Base-by-base conservation (phyloP, 2,797 vertebrate species). In the Pangasius krempfi region DNA sequence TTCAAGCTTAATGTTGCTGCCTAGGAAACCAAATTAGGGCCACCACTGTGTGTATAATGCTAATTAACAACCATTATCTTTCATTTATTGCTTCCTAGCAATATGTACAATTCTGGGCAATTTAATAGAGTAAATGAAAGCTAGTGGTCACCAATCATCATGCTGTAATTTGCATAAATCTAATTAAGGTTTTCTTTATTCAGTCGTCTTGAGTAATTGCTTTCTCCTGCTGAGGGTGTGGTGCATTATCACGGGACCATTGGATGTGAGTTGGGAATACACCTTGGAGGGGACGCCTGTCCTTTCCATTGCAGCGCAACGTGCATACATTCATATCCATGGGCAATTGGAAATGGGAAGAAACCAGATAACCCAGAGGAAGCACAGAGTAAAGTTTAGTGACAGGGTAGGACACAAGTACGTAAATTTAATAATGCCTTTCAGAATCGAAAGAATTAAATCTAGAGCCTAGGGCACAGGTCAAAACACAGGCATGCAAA, bases 1-100 rank as follows among this genome's bases (percentile, higher is more conserved):
- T 85, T 85, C n/a, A 12, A 70, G 47, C 47, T 85, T 54, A 85
- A 84, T 14, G 64, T 47, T 70, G 18, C 83, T 84, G 40, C 64
- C 44, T 68, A 33, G 66, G 47, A 72, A 72, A 37, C 64, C 64
- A 70, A 72, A 54, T 54, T 70, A 27, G 50, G 73, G 47, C 60
- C 73, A 64, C 44, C 58, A 33, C 30, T 80, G 78, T 87, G 50
- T 81, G 14, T 18, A n/a, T 82, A 30, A 82, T 40, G 37, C 62
- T 83, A 83, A 60, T 80, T 60, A 56, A 68, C 79, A 87, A 33
- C 50, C 12, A 16, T 68, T 40, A 82, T 68, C 62, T 30, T 40
- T 40, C 2, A 40, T 56, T 56, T 58, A 20, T 56, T 37, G 47
- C 64, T 81, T 58, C 20, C 52, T 60, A 40, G 85, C 68, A 56